phyloP scores from a whole-genome alignment of 2,888 invertebrate genomes.

The Taphrorychus bicolor region DNA sequence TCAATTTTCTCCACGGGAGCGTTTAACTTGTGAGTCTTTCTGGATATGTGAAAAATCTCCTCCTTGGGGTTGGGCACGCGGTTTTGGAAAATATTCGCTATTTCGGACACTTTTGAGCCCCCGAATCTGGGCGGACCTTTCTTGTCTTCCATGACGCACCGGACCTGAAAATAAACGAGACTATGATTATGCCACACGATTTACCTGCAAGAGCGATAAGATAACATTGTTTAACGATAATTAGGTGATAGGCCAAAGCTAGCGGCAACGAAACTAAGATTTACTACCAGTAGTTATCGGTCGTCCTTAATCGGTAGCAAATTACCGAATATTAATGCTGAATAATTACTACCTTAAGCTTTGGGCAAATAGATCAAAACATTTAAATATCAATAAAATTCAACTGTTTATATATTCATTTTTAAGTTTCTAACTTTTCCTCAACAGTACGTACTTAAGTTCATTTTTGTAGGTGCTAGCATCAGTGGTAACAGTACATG shows the following conservation, averaged over 20 bases:
- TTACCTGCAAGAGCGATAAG: background rate
- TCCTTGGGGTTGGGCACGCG: conserved; percentile 37
- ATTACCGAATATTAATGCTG: too few relatives aligned
- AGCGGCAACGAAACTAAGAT: background rate
- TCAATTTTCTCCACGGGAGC: conserved; percentile 26
- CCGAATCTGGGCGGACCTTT: conserved; percentile 52
- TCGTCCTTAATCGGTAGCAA: background rate
- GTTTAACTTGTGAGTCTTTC: conserved; percentile 23
- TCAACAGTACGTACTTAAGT: too few relatives aligned
- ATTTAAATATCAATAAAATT: too few relatives aligned
- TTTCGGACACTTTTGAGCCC: conserved; percentile 88
- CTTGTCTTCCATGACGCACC: conserved; percentile 56
- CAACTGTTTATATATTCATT: too few relatives aligned
- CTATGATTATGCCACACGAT: background rate
- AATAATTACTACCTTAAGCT: too few relatives aligned
- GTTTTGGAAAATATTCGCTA: conserved; percentile 85
- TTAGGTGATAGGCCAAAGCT: background rate
- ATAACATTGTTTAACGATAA: conserved; percentile 5
- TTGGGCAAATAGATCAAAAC: too few relatives aligned
- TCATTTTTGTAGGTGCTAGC: too few relatives aligned
- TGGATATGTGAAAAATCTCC: conserved; percentile 12
- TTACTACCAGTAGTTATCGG: background rate
- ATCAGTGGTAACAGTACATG: background rate
- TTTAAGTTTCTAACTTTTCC: too few relatives aligned
- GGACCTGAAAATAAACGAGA: background rate